These are phyloP conservation scores for Caenorhabditis becei DNA, from an alignment of 2,888 invertebrate species.

Conservation along the genomic window DNA sequence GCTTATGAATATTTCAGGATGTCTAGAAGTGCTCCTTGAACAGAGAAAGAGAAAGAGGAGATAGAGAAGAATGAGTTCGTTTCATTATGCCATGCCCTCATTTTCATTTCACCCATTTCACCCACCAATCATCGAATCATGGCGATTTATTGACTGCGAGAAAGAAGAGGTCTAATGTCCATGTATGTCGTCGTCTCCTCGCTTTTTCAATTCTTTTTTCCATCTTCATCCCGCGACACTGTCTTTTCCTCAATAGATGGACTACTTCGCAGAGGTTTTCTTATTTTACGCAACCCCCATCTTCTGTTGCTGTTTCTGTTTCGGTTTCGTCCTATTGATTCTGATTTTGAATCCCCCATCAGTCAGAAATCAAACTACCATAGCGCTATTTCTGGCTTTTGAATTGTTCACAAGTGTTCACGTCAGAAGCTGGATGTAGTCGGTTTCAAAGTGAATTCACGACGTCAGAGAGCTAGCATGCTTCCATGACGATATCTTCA, in stretches of 20 bases:
- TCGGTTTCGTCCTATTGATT: constrained; percentile 10
- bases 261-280: constrained; percentile 23
- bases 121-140: constrained; percentile 26
- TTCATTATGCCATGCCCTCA: too few relatives aligned
- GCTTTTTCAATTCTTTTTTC: constrained; percentile 24
- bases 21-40: constrained; percentile 4
- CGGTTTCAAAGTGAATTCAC: constrained; percentile 38
- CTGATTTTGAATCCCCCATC: constrained; percentile 6
- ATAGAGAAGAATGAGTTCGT: background rate
- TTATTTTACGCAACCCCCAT: too few relatives aligned
- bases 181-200: constrained; percentile 27
- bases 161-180: constrained; percentile 29
- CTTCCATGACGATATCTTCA: constrained; percentile 27
- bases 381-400: background rate
- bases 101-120: too few relatives aligned
- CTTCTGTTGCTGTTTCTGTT: constrained; percentile 3
- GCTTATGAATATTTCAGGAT: background rate
- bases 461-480: constrained; percentile 48
- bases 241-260: constrained; percentile 22
- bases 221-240: constrained; percentile 24
- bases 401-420: background rate
- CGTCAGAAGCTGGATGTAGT: constrained; percentile 19
- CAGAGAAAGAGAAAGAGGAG: background rate
- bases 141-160: constrained; percentile 43
- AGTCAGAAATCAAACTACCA: constrained; percentile 35